Base-by-base conservation (phyloP, 1,140 invertebrate genomes). In the Bilobella aurantiaca region DNA sequence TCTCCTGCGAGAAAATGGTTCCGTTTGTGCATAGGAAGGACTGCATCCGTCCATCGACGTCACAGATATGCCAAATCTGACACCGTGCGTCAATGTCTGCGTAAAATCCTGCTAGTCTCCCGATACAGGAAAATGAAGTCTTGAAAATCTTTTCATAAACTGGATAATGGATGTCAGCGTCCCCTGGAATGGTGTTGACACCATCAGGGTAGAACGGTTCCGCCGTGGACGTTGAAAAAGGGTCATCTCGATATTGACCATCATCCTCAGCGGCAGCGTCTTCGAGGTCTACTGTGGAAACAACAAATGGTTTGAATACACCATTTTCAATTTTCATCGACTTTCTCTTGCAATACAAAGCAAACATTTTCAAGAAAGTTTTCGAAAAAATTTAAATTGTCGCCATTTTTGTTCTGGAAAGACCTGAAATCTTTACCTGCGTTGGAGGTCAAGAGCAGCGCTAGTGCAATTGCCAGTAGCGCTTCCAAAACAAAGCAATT, bases 21-120 rank as follows among this genome's bases (percentile, higher is more conserved):
- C 90, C 90, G 74, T 93, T 91, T 2, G 89, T 86, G 75, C 91
- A 93, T 0, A 93, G 82, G 76, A 93, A 93, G 32, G 66, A 68
- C 64, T 73, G 71, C 49, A 68, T 64, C 3, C 66, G 31, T 2
- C 23, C 21, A 14, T 62, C 63, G 8, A 57, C 46, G 34, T 73
- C 71, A 53, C 71, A 73, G 56, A 63, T 70, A 64, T 73, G 71
- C 71, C 71, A 73, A 3, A 67, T 64, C 64, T 70, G 71, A 56
- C 68, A 73, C 23, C 68, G 63, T 21, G 63, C 58, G 46, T 69
- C 68, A 0, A 65, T 53, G 56, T 73, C 71, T 18, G 71, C 68
- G 61, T 73, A 73, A 30, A 73, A 73, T 28, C 71, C 71, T 14
- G 59, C 34, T 2, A 63, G 37, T 23, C 67, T 28, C 27, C 68